A percentile compares a stretch with the other conserved stretches of the same genome.
Evolutionary conservation across 64 coral and sea anemone genomes (phyloP).

Genomic region (Trachythela sp.): DNA sequence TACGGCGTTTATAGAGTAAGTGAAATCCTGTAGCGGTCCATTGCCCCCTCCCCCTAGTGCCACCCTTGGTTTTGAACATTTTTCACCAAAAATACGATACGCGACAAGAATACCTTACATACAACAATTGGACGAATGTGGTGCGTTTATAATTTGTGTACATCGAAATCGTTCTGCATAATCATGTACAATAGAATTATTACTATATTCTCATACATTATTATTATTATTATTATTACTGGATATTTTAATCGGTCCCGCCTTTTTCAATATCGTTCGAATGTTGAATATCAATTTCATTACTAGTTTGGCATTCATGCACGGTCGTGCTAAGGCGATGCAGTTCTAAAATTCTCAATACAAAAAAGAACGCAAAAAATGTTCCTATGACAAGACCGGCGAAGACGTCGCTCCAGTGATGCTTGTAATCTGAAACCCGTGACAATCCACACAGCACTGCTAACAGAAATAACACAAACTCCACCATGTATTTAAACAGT

Average conservation of each 20-base stretch:
- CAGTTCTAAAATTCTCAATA: conserved; percentile 33
- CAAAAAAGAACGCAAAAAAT: conserved; percentile 46
- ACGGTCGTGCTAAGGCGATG: background rate
- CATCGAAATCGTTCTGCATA: too few relatives aligned
- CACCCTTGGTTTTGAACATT: too few relatives aligned
- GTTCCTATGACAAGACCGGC: conserved; percentile 60
- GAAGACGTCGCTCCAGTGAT: conserved; percentile 84
- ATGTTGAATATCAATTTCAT: background rate
- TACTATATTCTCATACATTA: too few relatives aligned
- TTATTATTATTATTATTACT: too few relatives aligned
- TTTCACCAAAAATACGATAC: too few relatives aligned
- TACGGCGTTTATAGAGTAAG: too few relatives aligned
- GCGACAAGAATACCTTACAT: too few relatives aligned
- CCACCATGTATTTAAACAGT: conserved; percentile 63
- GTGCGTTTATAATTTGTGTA: too few relatives aligned
- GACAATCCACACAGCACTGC: conserved; percentile 49
- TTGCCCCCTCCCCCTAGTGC: too few relatives aligned
- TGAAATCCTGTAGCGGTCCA: too few relatives aligned
- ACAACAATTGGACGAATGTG: too few relatives aligned
- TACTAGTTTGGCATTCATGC: background rate
- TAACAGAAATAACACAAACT: conserved; percentile 44
- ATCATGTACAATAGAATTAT: too few relatives aligned
- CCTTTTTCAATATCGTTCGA: background rate
- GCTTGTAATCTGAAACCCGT: conserved; percentile 78
- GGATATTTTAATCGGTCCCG: background rate